Conservation (phyloP, 2,888 invertebrate genomes). For the Marronus borbonicus region DNA sequence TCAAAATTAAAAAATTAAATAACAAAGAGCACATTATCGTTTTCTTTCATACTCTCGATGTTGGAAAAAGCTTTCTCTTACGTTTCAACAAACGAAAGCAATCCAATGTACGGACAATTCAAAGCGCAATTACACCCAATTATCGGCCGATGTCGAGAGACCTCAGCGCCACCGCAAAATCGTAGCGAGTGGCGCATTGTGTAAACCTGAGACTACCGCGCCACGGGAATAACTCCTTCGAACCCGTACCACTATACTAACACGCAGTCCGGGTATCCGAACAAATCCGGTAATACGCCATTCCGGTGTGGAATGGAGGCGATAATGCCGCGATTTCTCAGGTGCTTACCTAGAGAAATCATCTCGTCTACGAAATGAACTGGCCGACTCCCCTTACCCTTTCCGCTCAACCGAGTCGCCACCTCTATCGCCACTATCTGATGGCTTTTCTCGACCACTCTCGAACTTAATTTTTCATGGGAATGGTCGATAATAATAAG, state of each 20-base stretch:
- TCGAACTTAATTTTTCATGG: constrained; percentile 40
- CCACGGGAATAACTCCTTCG: constrained; percentile 18
- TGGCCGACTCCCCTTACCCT: neutral
- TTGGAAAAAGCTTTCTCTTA: too few species aligned
- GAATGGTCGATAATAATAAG: constrained; percentile 23
- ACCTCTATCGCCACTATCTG: neutral
- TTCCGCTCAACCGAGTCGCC: neutral
- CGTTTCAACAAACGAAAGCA: neutral
- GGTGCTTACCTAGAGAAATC: constrained; percentile 33
- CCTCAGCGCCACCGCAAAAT: constrained; percentile 1
- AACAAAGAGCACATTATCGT: too few species aligned
- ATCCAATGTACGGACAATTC: neutral
- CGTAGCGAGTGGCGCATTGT: constrained; percentile 11
- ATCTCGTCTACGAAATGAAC: constrained; percentile 21
- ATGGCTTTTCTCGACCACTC: neutral
- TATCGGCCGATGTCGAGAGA: constrained; percentile 7
- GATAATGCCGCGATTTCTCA: constrained; percentile 45
- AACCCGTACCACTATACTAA: constrained; percentile 13
- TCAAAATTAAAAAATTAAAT: too few species aligned
- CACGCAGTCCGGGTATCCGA: neutral
- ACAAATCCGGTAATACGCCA: constrained; percentile 40
- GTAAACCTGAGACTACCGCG: neutral
- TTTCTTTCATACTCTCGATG: too few species aligned
- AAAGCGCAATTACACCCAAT: constrained; percentile 5
- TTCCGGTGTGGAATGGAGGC: constrained; percentile 39